phyloP scores from a whole-genome alignment of 2,888 invertebrate species.

The Scaptomyza caliginosa region DNA sequence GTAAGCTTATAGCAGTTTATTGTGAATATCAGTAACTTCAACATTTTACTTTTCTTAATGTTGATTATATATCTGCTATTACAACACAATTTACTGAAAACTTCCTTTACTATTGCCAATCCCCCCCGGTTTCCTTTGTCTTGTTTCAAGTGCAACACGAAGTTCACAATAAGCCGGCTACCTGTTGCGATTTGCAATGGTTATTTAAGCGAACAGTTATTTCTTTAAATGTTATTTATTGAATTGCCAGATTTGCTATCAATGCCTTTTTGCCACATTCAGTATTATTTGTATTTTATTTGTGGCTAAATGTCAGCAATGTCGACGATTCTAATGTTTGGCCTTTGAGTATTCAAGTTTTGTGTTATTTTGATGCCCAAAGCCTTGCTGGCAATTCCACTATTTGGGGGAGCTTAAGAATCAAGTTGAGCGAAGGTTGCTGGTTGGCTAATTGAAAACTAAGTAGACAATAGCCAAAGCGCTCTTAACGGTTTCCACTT shows the following conservation, averaged over 20 bases:
- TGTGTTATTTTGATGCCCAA: slow-evolving; percentile 26
- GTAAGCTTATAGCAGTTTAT: no score
- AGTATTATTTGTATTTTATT: slow-evolving; percentile 24
- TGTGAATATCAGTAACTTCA: no score
- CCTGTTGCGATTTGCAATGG: slow-evolving; percentile 52
- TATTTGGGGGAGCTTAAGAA: slow-evolving; percentile 29
- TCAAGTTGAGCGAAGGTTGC: slow-evolving; percentile 38
- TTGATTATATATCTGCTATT: not conserved
- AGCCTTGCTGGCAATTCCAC: slow-evolving; percentile 29
- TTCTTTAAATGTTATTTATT: slow-evolving; percentile 57
- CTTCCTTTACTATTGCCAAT: not conserved
- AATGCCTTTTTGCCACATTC: slow-evolving; percentile 34
- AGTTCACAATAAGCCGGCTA: slow-evolving; percentile 36
- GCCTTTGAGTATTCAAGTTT: slow-evolving; percentile 38
- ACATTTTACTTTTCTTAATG: no score
- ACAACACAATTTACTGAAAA: not conserved
- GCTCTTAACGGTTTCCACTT: slow-evolving; percentile 24
- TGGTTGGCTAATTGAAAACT: slow-evolving; percentile 51
- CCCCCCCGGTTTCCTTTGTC: not conserved
- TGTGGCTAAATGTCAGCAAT: slow-evolving; percentile 56
- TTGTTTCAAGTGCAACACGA: slow-evolving; percentile 19
- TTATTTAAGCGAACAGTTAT: slow-evolving; percentile 43
- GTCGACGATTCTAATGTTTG: slow-evolving; percentile 45
- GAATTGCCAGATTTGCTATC: slow-evolving; percentile 40
- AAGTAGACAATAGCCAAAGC: slow-evolving; percentile 37